Base-by-base conservation (phyloP, 2,888 invertebrate species). In the Rhimphoctona megacephalus region DNA sequence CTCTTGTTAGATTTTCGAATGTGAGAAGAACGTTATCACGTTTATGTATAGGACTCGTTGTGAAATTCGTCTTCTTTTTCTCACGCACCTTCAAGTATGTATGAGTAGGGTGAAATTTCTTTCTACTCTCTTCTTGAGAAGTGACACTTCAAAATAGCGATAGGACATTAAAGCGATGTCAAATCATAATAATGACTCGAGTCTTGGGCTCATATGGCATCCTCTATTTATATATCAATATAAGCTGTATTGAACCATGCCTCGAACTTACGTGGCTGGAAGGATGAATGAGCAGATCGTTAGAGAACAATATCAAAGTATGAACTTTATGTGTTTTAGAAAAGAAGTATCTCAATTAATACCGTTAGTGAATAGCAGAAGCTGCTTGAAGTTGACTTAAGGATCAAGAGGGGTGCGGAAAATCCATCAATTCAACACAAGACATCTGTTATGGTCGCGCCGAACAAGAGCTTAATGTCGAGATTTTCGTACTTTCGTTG, bases 1-100 rank as follows among this genome's bases (percentile, higher is more conserved):
- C 67, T 69, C 69, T n/a, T 69, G 33, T 79, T 54, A 7, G 52
- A 52, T 78, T 52, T 22, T 66, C 66, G 39, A 78, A 74, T 17
- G n/a, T 54, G n/a, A 73, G n/a, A 39, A 46, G 36, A 7, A 6
- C 78, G 67, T 67, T 54, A 67, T 36, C 67, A 22, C 67, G 67
- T 17, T n/a, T 9, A 30, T 14, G 43, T 39, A 17, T 33, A 52
- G 14, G 33, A 30, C 19, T 52, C 11, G 25, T 25, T 9, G 39
- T 22, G 22, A 17, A 36, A 30, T 17, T 67, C 36, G 39, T 54
- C 67, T 52, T 49, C 11, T 76, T 64, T 39, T 43, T 70, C 30
- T 17, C 17, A 78, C 67, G 36, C 78, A 67, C 39, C 25, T 19
- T 36, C 52, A 19, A 54, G 25, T 2, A 14, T 39, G 22, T 67